Base-by-base conservation (phyloP, 2,888 invertebrate genomes). In the Sminthurinus aureus region DNA sequence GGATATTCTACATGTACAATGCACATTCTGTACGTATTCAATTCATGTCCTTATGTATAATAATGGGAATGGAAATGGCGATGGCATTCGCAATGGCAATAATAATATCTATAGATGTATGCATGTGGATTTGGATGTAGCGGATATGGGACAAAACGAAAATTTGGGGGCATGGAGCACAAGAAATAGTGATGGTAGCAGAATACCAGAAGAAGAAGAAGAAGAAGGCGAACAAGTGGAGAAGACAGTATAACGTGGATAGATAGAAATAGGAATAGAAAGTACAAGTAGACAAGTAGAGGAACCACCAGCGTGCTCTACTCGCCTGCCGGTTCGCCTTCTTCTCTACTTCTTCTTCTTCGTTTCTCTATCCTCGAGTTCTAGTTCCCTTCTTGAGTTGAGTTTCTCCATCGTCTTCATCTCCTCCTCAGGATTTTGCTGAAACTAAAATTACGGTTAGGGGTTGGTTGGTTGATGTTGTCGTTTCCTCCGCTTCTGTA, bases 401-500 rank as follows among this genome's bases (percentile, higher is more conserved):
- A 38, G 3, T 38, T 38, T 74, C 38, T 38, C 74, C n/a, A 50
- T n/a, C 50, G 11, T 75, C 75, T 74, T 51, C 75, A 75, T n/a
- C 24, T 51, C 50, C 52, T 52, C 18, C 75, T 75, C 75, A 75
- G 18, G 50, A 64, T 50, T 50, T 78, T 64, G 78, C 58, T 50
- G 64, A 52, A 75, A 52, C 58, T 50, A 24, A 52, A 75, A 52
- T 75, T 75, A 52, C 75, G 50, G 50, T 71, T 71, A 71, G 22
- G 71, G 26, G 18, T 52, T 20, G 67, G 18, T 52, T 20, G 67
- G 51, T 66, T 79, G n/a, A 79, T 79, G 38, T 79, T 71, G 18
- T 71, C 71, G 18, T 79, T 69, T 77, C 64, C 58, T 24, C 6
- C 6, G 38, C 38, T 38, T 4, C 38, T n/a, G n/a, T n/a, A n/a